These are phyloP conservation scores for Zaprionus africanus DNA, from an alignment of 1,140 invertebrate genomes.

Conservation along the genomic window DNA sequence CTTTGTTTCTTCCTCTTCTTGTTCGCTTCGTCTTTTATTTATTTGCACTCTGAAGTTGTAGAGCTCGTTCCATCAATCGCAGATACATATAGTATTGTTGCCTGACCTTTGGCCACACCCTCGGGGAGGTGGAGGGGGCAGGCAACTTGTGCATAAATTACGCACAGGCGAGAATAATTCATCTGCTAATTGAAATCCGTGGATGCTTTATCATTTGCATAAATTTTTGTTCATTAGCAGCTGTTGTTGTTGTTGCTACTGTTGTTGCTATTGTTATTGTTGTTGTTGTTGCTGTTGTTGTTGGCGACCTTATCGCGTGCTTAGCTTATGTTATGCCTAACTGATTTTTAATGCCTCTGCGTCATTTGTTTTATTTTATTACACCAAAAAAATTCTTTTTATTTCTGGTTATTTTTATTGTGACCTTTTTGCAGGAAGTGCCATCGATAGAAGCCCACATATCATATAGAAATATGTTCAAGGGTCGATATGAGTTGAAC, in stretches of 20 bases:
- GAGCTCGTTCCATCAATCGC: conserved; percentile 10
- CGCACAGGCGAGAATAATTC: conserved; percentile 24
- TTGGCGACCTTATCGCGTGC: neutral
- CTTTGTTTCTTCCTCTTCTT: conserved; percentile 25
- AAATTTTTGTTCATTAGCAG: conserved; percentile 6
- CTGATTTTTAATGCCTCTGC: conserved; percentile 23
- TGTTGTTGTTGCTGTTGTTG: neutral
- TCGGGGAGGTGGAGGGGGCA: neutral
- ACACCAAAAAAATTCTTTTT: neutral
- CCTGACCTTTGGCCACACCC: conserved; percentile 37
- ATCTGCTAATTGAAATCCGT: conserved; percentile 41
- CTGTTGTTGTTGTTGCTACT: neutral
- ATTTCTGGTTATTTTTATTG: neutral
- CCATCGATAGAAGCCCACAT: conserved; percentile 7
- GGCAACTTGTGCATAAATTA: conserved; percentile 27
- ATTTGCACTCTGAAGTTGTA: conserved; percentile 28
- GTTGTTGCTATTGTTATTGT: neutral
- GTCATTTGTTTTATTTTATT: conserved; percentile 4
- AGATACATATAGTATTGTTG: conserved; percentile 14
- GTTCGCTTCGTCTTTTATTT: conserved; percentile 19
- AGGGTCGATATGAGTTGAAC: conserved; percentile 12
- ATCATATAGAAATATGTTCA: conserved; percentile 1
- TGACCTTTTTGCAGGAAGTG: conserved; percentile 26
- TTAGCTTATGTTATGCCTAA: conserved; percentile 11
- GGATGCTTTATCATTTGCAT: conserved; percentile 31